Percentiles rank a stretch among this genome's conserved stretches.
Conservation (phyloP, 2,797 vertebrate species). For the Eleutherodactylus coqui region DNA sequence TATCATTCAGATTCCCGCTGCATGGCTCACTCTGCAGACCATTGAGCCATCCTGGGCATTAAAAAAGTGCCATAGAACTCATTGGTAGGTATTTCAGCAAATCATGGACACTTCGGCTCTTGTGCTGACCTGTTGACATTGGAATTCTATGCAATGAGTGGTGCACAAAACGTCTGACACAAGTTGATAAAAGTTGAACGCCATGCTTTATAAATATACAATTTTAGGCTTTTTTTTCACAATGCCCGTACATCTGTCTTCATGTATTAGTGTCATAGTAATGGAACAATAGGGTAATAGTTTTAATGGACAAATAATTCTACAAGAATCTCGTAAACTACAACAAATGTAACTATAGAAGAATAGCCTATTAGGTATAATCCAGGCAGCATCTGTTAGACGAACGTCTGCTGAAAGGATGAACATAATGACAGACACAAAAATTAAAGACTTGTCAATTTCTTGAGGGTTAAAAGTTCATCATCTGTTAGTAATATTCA, state of each 20-base stretch:
- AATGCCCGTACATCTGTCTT: background rate
- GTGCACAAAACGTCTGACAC: background rate
- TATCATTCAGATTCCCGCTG: no score
- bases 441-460: slow-evolving; percentile 21
- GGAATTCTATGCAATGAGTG: background rate
- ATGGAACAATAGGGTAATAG: background rate
- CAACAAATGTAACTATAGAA: slow-evolving; percentile 36
- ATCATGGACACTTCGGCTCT: background rate
- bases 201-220: background rate
- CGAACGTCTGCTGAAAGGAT: slow-evolving; percentile 19
- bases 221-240: background rate
- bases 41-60: no score
- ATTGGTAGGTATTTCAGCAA: background rate
- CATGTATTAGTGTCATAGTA: no score
- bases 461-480: slow-evolving; percentile 45
- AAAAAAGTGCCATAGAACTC: background rate
- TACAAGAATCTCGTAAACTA: slow-evolving; percentile 19
- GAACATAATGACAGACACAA: slow-evolving; percentile 28
- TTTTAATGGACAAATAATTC: background rate
- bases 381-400: slow-evolving; percentile 48
- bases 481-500: slow-evolving; percentile 18
- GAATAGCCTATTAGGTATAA: slow-evolving; percentile 21
- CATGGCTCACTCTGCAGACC: no score
- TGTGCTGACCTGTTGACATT: background rate
- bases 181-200: background rate